These are phyloP conservation scores for Stegophylla sp. DNA, from an alignment of 2,888 invertebrate species.

Conservation along the genomic window DNA sequence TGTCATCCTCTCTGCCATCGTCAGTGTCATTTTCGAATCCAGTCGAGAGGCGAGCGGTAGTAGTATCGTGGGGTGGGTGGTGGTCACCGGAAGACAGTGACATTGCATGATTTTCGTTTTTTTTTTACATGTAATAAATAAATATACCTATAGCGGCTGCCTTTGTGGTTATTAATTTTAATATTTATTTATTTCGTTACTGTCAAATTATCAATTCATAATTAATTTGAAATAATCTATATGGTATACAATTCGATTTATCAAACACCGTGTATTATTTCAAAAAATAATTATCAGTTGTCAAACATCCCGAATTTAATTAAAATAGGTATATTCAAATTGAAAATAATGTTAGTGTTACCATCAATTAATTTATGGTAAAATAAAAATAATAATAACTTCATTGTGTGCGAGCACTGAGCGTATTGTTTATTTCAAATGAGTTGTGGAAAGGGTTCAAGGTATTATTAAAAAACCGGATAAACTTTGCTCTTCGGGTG, in stretches of 20 bases:
- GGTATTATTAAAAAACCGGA: too few relatives aligned
- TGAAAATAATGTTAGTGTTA: not conserved
- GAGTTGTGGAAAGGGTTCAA: too few relatives aligned
- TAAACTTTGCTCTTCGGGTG: too few relatives aligned
- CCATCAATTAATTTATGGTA: conserved; percentile 15
- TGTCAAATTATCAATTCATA: too few relatives aligned
- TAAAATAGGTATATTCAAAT: not conserved
- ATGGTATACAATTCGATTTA: not conserved
- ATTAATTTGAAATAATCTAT: too few relatives aligned
- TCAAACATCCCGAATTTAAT: conserved; percentile 2
- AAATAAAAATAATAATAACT: not conserved
- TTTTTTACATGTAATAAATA: conserved; percentile 17
- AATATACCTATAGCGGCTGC: not conserved
- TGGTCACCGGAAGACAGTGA: conserved; percentile 34
- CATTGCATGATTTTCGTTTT: conserved; percentile 29
- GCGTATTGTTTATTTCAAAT: too few relatives aligned
- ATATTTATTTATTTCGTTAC: not conserved
- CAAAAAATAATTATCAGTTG: not conserved
- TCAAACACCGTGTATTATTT: not conserved
- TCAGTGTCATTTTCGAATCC: conserved; percentile 14
- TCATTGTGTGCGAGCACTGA: not conserved
- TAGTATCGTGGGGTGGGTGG: too few relatives aligned
- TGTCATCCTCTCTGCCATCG: not conserved
- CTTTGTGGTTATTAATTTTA: not conserved
- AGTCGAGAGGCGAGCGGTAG: not conserved